These are phyloP conservation scores for Coregonus suidteri DNA, from an alignment of 2,797 vertebrate species.

Conservation along the genomic window DNA sequence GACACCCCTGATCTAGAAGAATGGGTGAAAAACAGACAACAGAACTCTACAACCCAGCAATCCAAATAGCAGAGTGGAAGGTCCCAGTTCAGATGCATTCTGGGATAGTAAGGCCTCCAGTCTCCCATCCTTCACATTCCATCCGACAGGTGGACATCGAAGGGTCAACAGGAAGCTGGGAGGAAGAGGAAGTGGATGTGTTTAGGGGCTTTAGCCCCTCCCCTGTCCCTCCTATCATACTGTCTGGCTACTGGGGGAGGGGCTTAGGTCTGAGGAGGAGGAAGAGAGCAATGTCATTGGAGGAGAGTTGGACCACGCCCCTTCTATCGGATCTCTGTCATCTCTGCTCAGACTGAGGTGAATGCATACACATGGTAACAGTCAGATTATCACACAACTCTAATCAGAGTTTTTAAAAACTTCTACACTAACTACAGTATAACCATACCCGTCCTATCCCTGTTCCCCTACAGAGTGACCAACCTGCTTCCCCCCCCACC, in stretches of 20 bases:
- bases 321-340: background rate
- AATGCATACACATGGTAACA: constrained; percentile 2
- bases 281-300: constrained; percentile 47
- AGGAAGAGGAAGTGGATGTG: constrained; percentile 53
- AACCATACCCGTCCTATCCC: background rate
- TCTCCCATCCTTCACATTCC: background rate
- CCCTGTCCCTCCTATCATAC: constrained; percentile 28
- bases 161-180: constrained; percentile 7
- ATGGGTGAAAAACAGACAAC: background rate
- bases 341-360: constrained; percentile 18
- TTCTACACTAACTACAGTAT: too few relatives aligned
- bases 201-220: constrained; percentile 31
- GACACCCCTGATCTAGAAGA: background rate
- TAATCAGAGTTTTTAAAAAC: too few relatives aligned
- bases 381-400: too few relatives aligned
- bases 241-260: constrained; percentile 44
- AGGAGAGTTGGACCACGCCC: constrained; percentile 14
- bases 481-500: background rate
- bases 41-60: background rate
- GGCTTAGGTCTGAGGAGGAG: constrained; percentile 22
- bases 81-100: background rate
- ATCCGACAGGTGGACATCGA: background rate
- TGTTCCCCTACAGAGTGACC: background rate
- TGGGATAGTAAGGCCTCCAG: background rate
- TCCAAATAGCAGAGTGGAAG: background rate